Evolutionary conservation across 2,797 vertebrate genomes (phyloP).

Genomic region (Cyprinella venusta): DNA sequence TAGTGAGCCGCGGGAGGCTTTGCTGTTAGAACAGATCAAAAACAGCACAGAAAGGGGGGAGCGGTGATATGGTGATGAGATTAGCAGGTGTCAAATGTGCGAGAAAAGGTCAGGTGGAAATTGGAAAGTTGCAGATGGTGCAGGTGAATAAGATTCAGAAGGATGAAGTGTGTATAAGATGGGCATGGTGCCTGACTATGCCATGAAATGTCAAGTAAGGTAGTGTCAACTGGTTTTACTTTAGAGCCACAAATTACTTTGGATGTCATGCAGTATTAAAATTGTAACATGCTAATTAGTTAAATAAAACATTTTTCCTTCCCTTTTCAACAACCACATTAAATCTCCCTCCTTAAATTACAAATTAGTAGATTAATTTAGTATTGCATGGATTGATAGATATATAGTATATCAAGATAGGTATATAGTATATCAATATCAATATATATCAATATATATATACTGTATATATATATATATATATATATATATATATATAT

Average conservation of each 20-base stretch:
- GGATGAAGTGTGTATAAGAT: slow-evolving; percentile 31
- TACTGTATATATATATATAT: too few relatives aligned
- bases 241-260: not conserved
- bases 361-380: too few relatives aligned
- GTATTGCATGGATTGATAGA: not conserved
- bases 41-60: slow-evolving; percentile 34
- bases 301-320: not conserved
- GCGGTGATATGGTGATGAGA: slow-evolving; percentile 49
- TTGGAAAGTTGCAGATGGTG: slow-evolving; percentile 45
- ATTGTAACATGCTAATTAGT: not conserved
- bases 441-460: too few relatives aligned
- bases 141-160: slow-evolving; percentile 40
- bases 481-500: too few relatives aligned
- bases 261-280: not conserved
- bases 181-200: slow-evolving; percentile 28
- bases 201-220: slow-evolving; percentile 12
- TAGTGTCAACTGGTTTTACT: not conserved
- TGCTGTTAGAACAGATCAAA: slow-evolving; percentile 29
- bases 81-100: slow-evolving; percentile 49
- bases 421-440: too few relatives aligned
- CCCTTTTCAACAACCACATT: not conserved
- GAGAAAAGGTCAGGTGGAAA: slow-evolving; percentile 48
- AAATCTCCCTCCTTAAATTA: not conserved
- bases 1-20: slow-evolving; percentile 46
- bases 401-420: too few relatives aligned